Percentiles rank a stretch among this genome's conserved stretches.
Evolutionary conservation across 2,113 vertebrate genomes (phyloP).

Genomic region (Toxostoma redivivum): DNA sequence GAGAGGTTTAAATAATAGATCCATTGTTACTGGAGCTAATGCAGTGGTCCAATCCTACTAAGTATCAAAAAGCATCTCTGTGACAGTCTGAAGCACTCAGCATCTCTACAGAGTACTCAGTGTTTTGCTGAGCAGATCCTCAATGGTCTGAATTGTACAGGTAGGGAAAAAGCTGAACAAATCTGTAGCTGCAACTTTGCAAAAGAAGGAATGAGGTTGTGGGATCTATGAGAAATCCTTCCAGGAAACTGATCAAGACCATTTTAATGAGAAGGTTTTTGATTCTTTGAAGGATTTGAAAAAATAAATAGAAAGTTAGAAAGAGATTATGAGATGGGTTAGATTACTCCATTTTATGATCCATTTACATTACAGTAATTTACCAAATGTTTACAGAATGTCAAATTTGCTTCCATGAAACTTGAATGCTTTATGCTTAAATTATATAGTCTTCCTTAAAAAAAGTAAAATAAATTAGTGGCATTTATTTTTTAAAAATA

Average conservation of each 20-base stretch:
- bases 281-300: background rate
- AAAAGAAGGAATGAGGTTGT: background rate
- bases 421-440: background rate
- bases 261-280: background rate
- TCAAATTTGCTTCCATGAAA: background rate
- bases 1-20: background rate
- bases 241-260: background rate
- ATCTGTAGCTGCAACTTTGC: background rate
- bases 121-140: background rate
- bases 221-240: background rate
- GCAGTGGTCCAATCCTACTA: rapidly evolving
- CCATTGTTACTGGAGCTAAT: background rate
- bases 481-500: background rate
- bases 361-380: background rate
- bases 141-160: background rate
- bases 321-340: background rate
- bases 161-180: background rate
- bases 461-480: background rate
- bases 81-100: background rate
- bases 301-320: background rate
- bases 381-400: background rate
- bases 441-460: background rate
- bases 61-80: background rate
- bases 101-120: background rate
- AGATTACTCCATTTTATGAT: background rate